Evolutionary conservation across 2,797 vertebrate genomes (phyloP).

Genomic region (Onychomys arenicola): DNA sequence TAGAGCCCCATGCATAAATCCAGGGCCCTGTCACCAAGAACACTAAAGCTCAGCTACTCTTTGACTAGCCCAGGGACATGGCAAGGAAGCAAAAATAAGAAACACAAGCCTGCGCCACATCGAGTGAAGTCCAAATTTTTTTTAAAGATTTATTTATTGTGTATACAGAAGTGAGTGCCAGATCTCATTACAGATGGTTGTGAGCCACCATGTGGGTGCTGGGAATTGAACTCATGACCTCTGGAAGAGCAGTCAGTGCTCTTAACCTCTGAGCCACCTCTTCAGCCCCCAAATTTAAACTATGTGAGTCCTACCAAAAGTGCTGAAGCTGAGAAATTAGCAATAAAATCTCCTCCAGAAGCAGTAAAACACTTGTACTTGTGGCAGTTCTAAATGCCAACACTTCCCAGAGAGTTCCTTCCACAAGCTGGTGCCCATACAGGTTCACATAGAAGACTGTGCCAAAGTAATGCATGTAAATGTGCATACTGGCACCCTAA

Average conservation of each 20-base stretch:
- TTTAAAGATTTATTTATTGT: no score
- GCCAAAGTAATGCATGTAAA: neutral
- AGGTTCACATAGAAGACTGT: neutral
- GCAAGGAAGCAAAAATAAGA: constrained; percentile 1
- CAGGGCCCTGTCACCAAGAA: neutral
- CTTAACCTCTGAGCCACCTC: no score
- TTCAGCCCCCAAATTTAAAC: constrained; percentile 68
- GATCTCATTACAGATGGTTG: no score
- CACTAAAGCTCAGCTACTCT: neutral
- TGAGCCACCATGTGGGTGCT: no score
- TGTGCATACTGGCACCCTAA: neutral
- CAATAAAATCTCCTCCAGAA: neutral
- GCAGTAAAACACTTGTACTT: neutral
- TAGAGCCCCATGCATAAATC: neutral
- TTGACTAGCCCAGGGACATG: neutral
- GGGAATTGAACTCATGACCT: no score
- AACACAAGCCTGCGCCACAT: neutral
- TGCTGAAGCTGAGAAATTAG: constrained; percentile 13
- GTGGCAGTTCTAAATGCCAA: neutral
- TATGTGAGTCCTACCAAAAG: neutral
- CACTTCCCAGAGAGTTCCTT: neutral
- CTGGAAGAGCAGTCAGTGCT: no score
- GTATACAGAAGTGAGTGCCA: no score
- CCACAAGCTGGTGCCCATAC: neutral
- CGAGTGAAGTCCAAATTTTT: constrained; percentile 31